Base-by-base conservation (phyloP, 2,888 invertebrate genomes). In the Tachina grossa region DNA sequence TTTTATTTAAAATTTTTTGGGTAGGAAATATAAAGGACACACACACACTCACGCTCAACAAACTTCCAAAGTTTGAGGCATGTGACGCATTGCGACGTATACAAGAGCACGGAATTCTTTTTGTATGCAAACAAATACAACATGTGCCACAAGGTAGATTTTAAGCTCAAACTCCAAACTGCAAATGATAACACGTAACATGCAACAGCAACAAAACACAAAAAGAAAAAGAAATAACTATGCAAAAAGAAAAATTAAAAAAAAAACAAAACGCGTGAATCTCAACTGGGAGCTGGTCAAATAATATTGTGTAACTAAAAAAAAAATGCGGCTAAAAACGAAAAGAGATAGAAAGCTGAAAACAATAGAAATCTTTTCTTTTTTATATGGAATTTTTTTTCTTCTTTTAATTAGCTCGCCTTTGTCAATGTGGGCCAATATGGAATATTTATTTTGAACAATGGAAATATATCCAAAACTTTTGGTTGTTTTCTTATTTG, bases 31-130 rank as follows among this genome's bases (percentile, higher is more conserved):
- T 49, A 76, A 71, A 57, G 76, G 71, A 53, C 45, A 72, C 22
- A 69, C 41, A 66, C 45, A 49, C 49, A 39, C n/a, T n/a, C 1
- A n/a, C n/a, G 39, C 16, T 51, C 51, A 47, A 72, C 22, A 66
- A 79, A 75, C 47, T 47, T 77, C 72, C 80, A 83, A 85, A 83
- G 85, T 85, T 85, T 86, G 83, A 66, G 76, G 78, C 78, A 82
- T 86, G 82, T 82, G 84, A 84, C 86, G 87, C 86, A 87, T 82
- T 87, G 87, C 87, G 87, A 84, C 87, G 87, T 49, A 43, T 65
- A 74, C 78, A 19, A 79, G 53, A 63, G 63, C 53, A 61, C n/a
- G 47, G 59, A 79, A 65, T 59, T 65, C 57, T 55, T 65, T 57
- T 65, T 84, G 77, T 79, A 77, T 49, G 75, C 75, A 76, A 74